Evolutionary conservation across 2,797 vertebrate genomes (phyloP).

Genomic region (Crocidura indochinensis): DNA sequence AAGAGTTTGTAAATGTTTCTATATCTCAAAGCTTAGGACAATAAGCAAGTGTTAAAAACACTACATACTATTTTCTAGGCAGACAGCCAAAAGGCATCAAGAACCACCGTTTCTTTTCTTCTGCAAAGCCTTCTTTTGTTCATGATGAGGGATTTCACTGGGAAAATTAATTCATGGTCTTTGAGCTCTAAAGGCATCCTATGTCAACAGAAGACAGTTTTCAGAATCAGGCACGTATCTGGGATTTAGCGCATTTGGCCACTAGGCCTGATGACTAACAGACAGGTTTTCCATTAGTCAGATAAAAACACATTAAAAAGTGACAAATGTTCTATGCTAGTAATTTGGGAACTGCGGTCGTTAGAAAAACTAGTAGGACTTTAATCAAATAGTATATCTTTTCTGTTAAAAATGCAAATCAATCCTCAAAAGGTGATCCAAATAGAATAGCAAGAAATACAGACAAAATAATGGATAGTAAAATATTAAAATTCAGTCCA

Average conservation of each 20-base stretch:
- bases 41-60: neutral
- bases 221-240: neutral
- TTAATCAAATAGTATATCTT: neutral
- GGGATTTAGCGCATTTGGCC: neutral
- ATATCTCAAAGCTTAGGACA: neutral
- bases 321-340: neutral
- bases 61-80: neutral
- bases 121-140: neutral
- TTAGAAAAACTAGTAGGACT: neutral
- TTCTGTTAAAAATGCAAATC: slow-evolving; percentile 41
- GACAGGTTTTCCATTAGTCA: slow-evolving; percentile 19
- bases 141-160: neutral
- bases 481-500: neutral
- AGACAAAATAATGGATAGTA: neutral
- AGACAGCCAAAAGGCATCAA: neutral
- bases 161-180: neutral
- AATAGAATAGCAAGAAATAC: slow-evolving; percentile 29
- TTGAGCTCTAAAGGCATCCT: neutral
- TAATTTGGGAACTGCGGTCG: neutral
- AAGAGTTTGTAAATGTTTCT: neutral
- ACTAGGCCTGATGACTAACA: neutral
- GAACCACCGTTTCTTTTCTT: neutral
- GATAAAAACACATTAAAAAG: slow-evolving; percentile 43
- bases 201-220: neutral
- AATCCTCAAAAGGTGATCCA: slow-evolving; percentile 9